Evolutionary conservation across 2,113 vertebrate species (phyloP).

Genomic region (Neopipo cinnamomea): DNA sequence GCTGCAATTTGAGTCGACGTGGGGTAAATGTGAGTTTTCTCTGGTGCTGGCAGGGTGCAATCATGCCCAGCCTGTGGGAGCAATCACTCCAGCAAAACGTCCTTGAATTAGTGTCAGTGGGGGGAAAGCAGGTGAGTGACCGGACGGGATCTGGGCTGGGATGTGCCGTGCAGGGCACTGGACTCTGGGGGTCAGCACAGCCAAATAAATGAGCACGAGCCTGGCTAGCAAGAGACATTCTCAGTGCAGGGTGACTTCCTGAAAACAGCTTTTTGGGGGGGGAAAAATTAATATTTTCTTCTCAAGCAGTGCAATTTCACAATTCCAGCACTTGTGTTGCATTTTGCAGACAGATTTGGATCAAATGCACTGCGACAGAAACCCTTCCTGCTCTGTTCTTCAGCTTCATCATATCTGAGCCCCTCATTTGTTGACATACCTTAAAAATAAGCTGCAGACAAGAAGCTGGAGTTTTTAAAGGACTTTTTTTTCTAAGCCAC

Average conservation of each 20-base stretch:
- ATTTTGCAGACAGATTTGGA: background rate
- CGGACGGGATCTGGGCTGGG: accelerated
- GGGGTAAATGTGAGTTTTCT: background rate
- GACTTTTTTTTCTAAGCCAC: background rate
- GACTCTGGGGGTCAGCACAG: conserved; percentile 70
- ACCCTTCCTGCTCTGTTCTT: background rate
- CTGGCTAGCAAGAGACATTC: background rate
- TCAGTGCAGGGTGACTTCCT: background rate
- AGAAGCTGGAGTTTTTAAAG: background rate
- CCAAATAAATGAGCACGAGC: background rate
- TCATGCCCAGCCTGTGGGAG: background rate
- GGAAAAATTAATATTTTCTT: accelerated
- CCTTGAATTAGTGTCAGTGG: background rate
- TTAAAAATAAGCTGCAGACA: background rate
- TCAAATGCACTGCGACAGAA: background rate
- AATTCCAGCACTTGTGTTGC: background rate
- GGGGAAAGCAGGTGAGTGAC: accelerated
- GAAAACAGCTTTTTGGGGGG: background rate
- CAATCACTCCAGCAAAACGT: background rate
- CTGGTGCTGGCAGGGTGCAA: background rate
- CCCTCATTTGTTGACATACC: accelerated
- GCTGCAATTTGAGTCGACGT: background rate
- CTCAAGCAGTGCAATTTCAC: background rate
- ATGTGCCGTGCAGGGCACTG: background rate
- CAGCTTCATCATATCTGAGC: accelerated